phyloP scores from a whole-genome alignment of 2,113 vertebrate species.

The Sylvia atricapilla region DNA sequence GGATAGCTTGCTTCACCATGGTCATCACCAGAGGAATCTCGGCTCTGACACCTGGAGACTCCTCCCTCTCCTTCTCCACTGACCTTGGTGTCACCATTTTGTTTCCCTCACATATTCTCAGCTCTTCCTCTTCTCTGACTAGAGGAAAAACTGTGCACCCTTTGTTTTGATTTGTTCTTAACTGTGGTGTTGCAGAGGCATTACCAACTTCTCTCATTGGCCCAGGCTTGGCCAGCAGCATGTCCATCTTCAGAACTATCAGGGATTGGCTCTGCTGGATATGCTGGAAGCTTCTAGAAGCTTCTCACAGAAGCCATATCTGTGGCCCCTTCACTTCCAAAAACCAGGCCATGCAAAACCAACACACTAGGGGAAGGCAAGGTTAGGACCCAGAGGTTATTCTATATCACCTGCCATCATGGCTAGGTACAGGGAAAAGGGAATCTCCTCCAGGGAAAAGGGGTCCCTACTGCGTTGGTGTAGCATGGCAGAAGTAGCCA shows the following conservation, averaged over 20 bases:
- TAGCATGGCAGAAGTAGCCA: neutral
- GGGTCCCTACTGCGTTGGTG: fast-evolving
- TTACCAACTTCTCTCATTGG: neutral
- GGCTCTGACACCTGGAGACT: fast-evolving
- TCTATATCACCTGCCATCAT: fast-evolving
- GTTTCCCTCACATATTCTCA: neutral
- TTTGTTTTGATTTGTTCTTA: neutral
- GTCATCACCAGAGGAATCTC: neutral
- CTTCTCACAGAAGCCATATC: neutral
- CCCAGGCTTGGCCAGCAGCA: neutral
- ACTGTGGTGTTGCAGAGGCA: no score
- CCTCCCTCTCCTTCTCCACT: neutral
- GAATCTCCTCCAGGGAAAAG: neutral
- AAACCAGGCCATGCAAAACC: neutral
- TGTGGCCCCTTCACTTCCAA: neutral
- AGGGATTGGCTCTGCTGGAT: neutral
- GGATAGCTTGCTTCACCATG: neutral
- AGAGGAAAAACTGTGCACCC: neutral
- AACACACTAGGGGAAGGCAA: neutral
- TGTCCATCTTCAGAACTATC: neutral
- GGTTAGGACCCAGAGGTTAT: neutral
- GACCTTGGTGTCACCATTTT: neutral
- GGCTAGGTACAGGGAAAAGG: fast-evolving
- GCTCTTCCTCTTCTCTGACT: neutral
- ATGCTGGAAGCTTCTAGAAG: neutral